These are phyloP conservation scores for Nibea coibor DNA, from an alignment of 2,113 vertebrate genomes.

Conservation along the genomic window DNA sequence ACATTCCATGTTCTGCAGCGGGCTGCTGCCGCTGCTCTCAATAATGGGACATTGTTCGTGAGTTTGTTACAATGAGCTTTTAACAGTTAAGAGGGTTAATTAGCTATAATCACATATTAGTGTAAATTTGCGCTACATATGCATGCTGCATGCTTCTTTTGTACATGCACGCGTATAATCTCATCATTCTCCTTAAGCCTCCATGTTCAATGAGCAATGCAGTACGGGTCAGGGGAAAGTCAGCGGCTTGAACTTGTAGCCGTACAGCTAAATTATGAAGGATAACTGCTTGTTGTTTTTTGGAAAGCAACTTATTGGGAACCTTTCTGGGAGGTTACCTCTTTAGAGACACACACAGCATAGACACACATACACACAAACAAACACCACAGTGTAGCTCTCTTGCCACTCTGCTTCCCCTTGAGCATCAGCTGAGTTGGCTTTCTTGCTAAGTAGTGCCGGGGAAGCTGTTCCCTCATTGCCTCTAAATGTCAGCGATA, in stretches of 20 bases:
- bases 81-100: slow-evolving; percentile 46
- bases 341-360: slow-evolving; percentile 23
- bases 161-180: slow-evolving; percentile 31
- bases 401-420: slow-evolving; percentile 33
- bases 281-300: slow-evolving; percentile 69
- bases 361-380: slow-evolving; percentile 1
- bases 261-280: slow-evolving; percentile 43
- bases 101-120: slow-evolving; percentile 37
- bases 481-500: slow-evolving; percentile 53
- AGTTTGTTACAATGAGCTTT: slow-evolving; percentile 32
- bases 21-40: slow-evolving; percentile 19
- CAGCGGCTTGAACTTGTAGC: slow-evolving; percentile 35
- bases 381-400: slow-evolving; percentile 9
- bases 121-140: slow-evolving; percentile 1
- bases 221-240: slow-evolving; percentile 61
- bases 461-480: slow-evolving; percentile 55
- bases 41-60: slow-evolving; percentile 40
- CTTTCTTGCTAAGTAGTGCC: slow-evolving; percentile 56
- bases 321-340: slow-evolving; percentile 63
- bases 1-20: slow-evolving; percentile 57
- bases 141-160: slow-evolving; percentile 7
- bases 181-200: slow-evolving; percentile 42
- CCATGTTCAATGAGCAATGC: slow-evolving; percentile 39
- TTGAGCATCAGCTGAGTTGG: slow-evolving; percentile 67
- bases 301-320: slow-evolving; percentile 58